phyloP scores from a whole-genome alignment of 2,113 vertebrate genomes.

The Pituophis catenifer region DNA sequence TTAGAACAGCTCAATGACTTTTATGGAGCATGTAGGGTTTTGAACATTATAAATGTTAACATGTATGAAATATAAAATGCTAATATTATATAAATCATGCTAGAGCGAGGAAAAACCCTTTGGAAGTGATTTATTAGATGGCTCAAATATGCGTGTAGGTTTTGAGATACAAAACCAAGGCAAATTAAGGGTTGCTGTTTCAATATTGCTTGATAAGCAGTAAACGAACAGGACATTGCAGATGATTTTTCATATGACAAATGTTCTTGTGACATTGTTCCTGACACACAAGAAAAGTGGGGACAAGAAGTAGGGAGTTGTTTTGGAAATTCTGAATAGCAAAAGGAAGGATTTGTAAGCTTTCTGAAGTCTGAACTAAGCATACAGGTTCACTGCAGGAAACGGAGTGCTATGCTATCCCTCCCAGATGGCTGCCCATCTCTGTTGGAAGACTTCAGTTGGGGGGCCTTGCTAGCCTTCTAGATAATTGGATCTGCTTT shows the following conservation, averaged over 20 bases:
- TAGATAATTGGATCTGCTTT: background rate
- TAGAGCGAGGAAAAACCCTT: background rate
- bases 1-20: slow-evolving; percentile 11
- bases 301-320: background rate
- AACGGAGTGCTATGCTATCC: background rate
- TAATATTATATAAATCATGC: slow-evolving; percentile 15
- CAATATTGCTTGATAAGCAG: background rate
- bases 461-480: background rate
- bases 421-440: background rate
- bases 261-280: background rate
- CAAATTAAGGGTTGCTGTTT: slow-evolving; percentile 1
- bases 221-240: background rate
- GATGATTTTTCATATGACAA: background rate
- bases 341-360: background rate
- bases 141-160: background rate
- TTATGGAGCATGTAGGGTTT: slow-evolving; percentile 3
- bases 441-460: background rate
- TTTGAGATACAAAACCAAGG: background rate
- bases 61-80: slow-evolving; percentile 11
- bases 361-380: background rate
- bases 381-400: background rate
- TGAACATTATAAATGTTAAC: slow-evolving; percentile 10
- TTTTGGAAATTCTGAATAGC: background rate
- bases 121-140: slow-evolving; percentile 22
- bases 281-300: background rate